Evolutionary conservation across 2,888 invertebrate species (phyloP), one percentile per base, ranked within the genome.

Genomic region (Strigamia maritima): DNA sequence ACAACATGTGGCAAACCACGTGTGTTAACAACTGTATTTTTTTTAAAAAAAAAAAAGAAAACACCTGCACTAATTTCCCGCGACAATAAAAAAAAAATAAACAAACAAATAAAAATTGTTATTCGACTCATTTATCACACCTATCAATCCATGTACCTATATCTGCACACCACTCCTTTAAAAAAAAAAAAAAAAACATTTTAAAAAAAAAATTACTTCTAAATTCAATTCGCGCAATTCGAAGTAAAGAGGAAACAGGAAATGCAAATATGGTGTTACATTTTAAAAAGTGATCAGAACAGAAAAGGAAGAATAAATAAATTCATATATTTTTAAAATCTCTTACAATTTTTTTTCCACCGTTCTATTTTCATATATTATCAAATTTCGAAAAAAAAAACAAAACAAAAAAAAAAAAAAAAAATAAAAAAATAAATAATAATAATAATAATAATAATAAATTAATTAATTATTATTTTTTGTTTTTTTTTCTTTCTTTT

Each of bases 1-100:
- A 70, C 70, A 70, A 70, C 28, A 28, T 70, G 70, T 70, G 70
- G 70, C 28, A 70, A 70, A 70, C 70, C 70, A 70, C 70, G 70
- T 70, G 70, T 70, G 8, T 14, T 35, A 70, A 70, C 28, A 70
- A 70, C 70, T 70, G 70, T 28, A 19, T 54, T 19, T 54, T 7
- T 19, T 54, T 19, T 8, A 31, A 35, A 35, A 4, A 6, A 35
- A 35, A 35, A 35, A 35, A 31, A 31, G 7, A 31, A 2, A 49
- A 14, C 49, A 49, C 49, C 49, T 49, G 49, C 35, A 49, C 0
- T 10, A 49, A 49, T 49, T 49, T 12, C 49, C 16, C 49, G 31
- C 35, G 35, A 35, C 35, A 35, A 35, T 35, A 35, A n/a, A 35
- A 35, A 35, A 35, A 4, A 31, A 4, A 4, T 4, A 31, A 31